Base-by-base conservation (phyloP, 1,140 invertebrate species). In the Polypedilum vanderplanki region DNA sequence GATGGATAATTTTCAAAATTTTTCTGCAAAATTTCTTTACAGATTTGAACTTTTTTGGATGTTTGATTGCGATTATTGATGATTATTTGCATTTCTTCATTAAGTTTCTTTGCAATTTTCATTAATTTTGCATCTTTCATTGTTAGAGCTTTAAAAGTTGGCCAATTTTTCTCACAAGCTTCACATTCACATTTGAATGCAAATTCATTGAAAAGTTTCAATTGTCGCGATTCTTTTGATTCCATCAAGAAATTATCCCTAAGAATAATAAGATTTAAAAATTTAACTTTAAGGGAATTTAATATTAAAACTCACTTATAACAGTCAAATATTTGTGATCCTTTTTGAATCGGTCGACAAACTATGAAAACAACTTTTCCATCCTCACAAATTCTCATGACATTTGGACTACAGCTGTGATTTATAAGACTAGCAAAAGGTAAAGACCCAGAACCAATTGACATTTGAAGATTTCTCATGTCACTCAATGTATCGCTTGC, bases 241-340 rank as follows among this genome's bases (percentile, higher is more conserved):
- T 70, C 17, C 65, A 20, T 70, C 7, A 20, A 20, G 18, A 20
- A 70, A 70, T 70, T 70, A 18, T 70, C 9, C 7, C 65, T 70
- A 1, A 1, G n/a, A 57, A 57, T 5, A 5, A 70, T 20, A 70
- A 20, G 1, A 70, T 20, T 1, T 20, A 22, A 20, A 20, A 70
- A 70, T 70, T 70, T 1, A 17, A 20, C 65, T 8, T 70, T 70
- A 20, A 8, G 5, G 1, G n/a, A 67, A 67, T 8, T 4, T 17
- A 18, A 20, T 67, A n/a, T 67, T 67, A 8, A 9, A 46, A 12
- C 41, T 12, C 20, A 70, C 65, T 70, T 70, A 12, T 70, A 70
- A 17, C 65, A 70, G 5, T 70, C 65, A 18, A 22, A 70, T 20
- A 70, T 20, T 20, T 70, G 65, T 9, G 65, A 70, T 70, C 65